Evolutionary conservation across 2,113 vertebrate genomes (phyloP), one percentile per base, ranked within the genome.

Genomic region (Peromyscus polionotus): DNA sequence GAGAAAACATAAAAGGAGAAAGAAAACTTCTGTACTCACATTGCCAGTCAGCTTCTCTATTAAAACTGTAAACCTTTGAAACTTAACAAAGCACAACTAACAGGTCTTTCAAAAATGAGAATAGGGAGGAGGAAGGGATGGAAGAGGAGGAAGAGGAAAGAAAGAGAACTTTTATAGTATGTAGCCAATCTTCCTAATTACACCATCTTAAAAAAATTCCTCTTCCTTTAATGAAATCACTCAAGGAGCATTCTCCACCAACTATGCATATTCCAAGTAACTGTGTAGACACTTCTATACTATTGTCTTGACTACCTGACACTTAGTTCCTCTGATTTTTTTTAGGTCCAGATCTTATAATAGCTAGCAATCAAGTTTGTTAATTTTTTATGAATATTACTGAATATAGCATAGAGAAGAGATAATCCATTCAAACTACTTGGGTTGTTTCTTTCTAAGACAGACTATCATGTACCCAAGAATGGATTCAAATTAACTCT

Each of bases 371-470:
- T 90, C 65, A 86, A 10, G 31, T 77, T 59, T 90, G 48, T 83
- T 95, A 90, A 94, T 73, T 96, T 63, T 87, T 26, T 3, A 77
- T 96, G 26, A n/a, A 45, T 33, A 22, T n/a, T 77, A 20, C 67
- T 51, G 45, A 91, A 51, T 33, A 88, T 5, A 81, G 86, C 36
- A 72, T 76, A 75, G 57, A n/a, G 67, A 26, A 84, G 11, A 63
- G 8, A 59, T 59, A 89, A 96, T 65, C 36, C 65, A 83, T 88
- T 96, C 73, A 83, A 96, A 95, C 91, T 31, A 11, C 3, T 83
- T 39, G 19, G 20, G 20, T 24, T 36, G 33, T 83, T 59, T n/a
- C 20, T 81, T 59, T 81, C 57, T 61, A 39, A 39, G 36, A 59
- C 5, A 26, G 11, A 83, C 19, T 61, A 9, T 36, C 3, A 51